Evolutionary conservation across 2,797 vertebrate species (phyloP).

Genomic region (Gymnothorax javanicus): DNA sequence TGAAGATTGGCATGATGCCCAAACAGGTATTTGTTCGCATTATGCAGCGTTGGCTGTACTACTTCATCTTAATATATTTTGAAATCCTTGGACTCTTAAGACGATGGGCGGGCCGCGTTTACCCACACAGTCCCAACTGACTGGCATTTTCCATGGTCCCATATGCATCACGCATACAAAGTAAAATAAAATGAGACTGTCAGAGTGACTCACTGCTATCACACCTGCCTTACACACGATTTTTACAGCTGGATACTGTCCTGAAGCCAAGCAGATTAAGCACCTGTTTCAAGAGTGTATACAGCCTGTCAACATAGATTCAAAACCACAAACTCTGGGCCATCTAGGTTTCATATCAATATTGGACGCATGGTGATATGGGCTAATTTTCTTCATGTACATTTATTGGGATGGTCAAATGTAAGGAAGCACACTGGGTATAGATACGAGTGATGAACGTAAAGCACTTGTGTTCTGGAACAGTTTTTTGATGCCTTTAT

Average conservation of each 20-base stretch:
- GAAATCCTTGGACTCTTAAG: not conserved
- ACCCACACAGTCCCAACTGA: not conserved
- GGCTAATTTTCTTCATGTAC: not conserved
- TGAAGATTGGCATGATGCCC: not conserved
- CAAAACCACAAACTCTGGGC: not conserved
- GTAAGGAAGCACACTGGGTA: not conserved
- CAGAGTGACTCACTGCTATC: not conserved
- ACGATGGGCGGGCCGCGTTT: not conserved
- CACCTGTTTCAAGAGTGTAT: not conserved
- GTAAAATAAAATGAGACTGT: not conserved
- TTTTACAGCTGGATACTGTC: not conserved
- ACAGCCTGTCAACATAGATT: not conserved
- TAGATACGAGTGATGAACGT: not conserved
- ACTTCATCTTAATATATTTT: not conserved
- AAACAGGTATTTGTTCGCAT: not conserved
- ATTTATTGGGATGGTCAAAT: not conserved
- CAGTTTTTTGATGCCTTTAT: not conserved
- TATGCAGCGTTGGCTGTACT: not conserved
- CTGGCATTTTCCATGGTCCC: not conserved
- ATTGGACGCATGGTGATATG: not conserved
- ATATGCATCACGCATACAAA: not conserved
- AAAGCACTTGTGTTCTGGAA: not conserved
- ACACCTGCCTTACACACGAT: not conserved
- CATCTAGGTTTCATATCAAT: not conserved
- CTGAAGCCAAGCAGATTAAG: not conserved